These are phyloP conservation scores for Brenthis daphne DNA, from an alignment of 2,888 invertebrate species.

Conservation along the genomic window DNA sequence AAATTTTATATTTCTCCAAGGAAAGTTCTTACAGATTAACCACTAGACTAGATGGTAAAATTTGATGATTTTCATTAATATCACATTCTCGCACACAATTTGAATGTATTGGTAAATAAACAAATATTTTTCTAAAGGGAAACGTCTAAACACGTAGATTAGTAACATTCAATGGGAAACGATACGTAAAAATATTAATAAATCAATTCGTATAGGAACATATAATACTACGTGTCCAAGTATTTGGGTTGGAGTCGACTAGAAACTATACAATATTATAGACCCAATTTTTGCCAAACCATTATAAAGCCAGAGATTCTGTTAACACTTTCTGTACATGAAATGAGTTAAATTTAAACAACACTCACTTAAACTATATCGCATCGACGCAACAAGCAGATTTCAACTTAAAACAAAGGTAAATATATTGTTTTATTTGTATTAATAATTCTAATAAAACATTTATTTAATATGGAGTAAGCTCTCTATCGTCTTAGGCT, in stretches of 20 bases:
- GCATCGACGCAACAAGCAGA: slow-evolving; percentile 75
- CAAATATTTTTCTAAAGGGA: slow-evolving; percentile 60
- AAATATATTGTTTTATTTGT: slow-evolving; percentile 73
- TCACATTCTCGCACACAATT: slow-evolving; percentile 70
- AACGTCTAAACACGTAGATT: slow-evolving; percentile 61
- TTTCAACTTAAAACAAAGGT: slow-evolving; percentile 76
- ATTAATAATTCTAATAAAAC: slow-evolving; percentile 77
- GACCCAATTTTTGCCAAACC: slow-evolving; percentile 53
- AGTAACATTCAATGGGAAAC: slow-evolving; percentile 49
- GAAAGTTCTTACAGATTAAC: slow-evolving; percentile 58
- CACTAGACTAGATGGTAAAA: slow-evolving; percentile 62
- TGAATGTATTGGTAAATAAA: slow-evolving; percentile 56
- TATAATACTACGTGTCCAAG: slow-evolving; percentile 61
- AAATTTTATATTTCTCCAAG: slow-evolving; percentile 40
- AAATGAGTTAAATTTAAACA: slow-evolving; percentile 43
- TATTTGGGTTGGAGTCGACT: slow-evolving; percentile 75
- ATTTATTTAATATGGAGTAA: slow-evolving; percentile 75
- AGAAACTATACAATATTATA: slow-evolving; percentile 56
- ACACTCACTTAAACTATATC: slow-evolving; percentile 63
- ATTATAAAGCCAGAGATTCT: slow-evolving; percentile 45
- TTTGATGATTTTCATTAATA: slow-evolving; percentile 57
- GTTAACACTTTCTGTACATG: slow-evolving; percentile 51
- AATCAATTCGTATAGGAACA: slow-evolving; percentile 68
- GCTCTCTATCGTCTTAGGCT: slow-evolving; percentile 80
- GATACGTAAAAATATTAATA: slow-evolving; percentile 42